Evolutionary conservation across 2,797 vertebrate species (phyloP).

Genomic region (Tauraco hartlaubi): DNA sequence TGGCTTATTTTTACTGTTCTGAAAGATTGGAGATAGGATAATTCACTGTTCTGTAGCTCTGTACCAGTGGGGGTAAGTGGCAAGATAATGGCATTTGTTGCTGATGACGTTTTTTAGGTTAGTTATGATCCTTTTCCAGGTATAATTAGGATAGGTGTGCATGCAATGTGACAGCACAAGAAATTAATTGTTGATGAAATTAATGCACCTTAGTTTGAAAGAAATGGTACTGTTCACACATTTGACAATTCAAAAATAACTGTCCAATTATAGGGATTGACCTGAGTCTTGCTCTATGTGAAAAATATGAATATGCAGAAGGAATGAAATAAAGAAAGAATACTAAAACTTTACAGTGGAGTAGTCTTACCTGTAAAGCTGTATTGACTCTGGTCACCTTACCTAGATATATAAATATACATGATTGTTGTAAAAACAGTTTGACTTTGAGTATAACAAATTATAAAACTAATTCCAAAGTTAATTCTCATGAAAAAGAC

Average conservation of each 20-base stretch:
- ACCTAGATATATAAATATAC: neutral
- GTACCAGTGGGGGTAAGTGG: neutral
- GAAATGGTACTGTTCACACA: neutral
- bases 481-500: neutral
- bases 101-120: neutral
- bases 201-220: neutral
- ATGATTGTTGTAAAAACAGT: neutral
- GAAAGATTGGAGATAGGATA: neutral
- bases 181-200: neutral
- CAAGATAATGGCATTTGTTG: neutral
- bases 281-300: neutral
- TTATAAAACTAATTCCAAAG: neutral
- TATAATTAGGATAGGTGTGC: neutral
- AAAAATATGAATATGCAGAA: neutral
- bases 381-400: neutral
- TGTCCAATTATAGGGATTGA: neutral
- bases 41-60: neutral
- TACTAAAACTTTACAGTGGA: neutral
- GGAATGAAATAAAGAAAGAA: neutral
- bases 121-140: neutral
- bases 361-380: neutral
- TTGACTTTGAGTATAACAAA: neutral
- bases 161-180: neutral
- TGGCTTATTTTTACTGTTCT: neutral
- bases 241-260: neutral